Evolutionary conservation across 2,888 invertebrate species (phyloP).

Genomic region (Dryobotodes eremita): DNA sequence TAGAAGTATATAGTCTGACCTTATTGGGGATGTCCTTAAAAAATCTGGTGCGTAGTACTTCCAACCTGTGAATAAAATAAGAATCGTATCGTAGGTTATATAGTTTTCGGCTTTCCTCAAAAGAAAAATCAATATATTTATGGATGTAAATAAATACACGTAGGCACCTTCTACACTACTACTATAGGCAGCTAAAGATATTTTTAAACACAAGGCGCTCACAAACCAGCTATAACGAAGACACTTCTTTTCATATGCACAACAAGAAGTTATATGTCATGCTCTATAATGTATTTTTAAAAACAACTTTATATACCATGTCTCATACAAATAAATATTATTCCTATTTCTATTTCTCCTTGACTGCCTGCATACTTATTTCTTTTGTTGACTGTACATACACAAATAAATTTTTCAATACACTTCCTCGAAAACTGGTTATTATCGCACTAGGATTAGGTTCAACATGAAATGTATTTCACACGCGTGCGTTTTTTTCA

Average conservation of each 20-base stretch:
- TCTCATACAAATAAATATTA: too few species aligned
- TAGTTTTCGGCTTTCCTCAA: too few species aligned
- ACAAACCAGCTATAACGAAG: not conserved
- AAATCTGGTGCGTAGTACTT: not conserved
- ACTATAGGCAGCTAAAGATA: not conserved
- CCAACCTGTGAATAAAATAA: not conserved
- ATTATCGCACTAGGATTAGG: too few species aligned
- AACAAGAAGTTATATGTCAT: too few species aligned
- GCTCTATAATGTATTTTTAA: too few species aligned
- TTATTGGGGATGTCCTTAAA: not conserved
- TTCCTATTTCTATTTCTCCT: too few species aligned
- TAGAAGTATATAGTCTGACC: not conserved
- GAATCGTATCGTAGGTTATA: not conserved
- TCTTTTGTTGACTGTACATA: not conserved
- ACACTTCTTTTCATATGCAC: not conserved
- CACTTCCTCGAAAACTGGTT: too few species aligned
- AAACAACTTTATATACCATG: too few species aligned
- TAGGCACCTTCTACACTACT: not conserved
- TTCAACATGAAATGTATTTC: too few species aligned
- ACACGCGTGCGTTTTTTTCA: too few species aligned
- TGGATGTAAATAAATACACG: not conserved
- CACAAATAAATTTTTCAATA: slow-evolving; percentile 4
- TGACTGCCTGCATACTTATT: not conserved
- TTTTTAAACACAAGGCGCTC: not conserved
- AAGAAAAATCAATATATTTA: not conserved